phyloP scores from a whole-genome alignment of 2,888 invertebrate genomes.

The Zaprionus obscuricornis region DNA sequence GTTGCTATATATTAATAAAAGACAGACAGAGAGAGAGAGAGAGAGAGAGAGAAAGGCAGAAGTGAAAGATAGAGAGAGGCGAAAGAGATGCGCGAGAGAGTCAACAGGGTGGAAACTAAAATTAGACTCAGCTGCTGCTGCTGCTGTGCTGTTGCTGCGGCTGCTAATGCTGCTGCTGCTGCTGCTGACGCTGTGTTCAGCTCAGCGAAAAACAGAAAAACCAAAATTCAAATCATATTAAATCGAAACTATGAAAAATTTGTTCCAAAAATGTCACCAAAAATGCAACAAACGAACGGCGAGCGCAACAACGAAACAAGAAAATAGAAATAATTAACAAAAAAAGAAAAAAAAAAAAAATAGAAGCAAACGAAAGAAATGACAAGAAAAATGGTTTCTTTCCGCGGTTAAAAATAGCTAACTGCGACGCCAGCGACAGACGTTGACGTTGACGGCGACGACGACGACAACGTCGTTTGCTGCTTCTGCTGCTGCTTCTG shows the following conservation, averaged over 20 bases:
- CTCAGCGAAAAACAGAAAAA: conserved; percentile 25
- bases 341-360: conserved; percentile 12
- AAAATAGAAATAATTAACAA: conserved; percentile 14
- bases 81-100: no score
- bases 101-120: conserved; percentile 55
- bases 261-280: conserved; percentile 72
- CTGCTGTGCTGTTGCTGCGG: no score
- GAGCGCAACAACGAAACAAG: no score
- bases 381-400: conserved; percentile 68
- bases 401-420: conserved; percentile 71
- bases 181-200: conserved; percentile 38
- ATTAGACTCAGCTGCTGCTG: conserved; percentile 57
- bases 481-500: no score
- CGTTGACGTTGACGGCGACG: conserved; percentile 33
- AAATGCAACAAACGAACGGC: conserved; percentile 67
- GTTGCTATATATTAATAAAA: not conserved
- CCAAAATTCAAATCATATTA: conserved; percentile 38
- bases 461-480: conserved; percentile 16
- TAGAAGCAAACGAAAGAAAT: conserved; percentile 31
- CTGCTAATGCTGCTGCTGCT: no score
- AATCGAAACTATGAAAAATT: conserved; percentile 32
- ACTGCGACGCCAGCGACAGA: conserved; percentile 12
- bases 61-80: no score
- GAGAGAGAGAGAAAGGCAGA: no score
- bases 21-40: conserved; percentile 1